Conservation (phyloP, 2,888 invertebrate species). For the Strigamia maritima region DNA sequence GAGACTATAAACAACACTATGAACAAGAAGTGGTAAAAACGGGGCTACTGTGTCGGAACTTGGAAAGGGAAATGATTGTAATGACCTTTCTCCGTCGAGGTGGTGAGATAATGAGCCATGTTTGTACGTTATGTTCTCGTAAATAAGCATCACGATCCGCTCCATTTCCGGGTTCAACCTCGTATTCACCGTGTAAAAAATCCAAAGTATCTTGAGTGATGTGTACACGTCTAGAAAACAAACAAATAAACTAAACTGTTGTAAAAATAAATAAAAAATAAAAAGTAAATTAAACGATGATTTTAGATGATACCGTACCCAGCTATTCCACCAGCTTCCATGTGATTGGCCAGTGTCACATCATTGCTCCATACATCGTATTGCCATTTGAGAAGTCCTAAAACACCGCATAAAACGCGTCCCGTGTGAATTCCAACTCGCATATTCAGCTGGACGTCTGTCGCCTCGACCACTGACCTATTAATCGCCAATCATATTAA, state of each 20-base stretch:
- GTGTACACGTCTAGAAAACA: conserved; percentile 70
- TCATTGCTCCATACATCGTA: conserved; percentile 92
- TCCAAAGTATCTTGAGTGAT: conserved; percentile 81
- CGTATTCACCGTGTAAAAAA: conserved; percentile 80
- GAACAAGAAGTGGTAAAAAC: too few species aligned
- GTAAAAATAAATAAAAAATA: not conserved
- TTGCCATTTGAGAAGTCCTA: conserved; percentile 88
- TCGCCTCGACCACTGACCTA: conserved; percentile 82
- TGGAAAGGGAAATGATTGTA: not conserved
- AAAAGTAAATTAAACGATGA: not conserved
- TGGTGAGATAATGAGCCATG: conserved; percentile 85
- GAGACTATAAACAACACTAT: too few species aligned
- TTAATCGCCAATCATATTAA: too few species aligned
- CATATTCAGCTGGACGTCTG: conserved; percentile 89
- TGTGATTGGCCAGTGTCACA: conserved; percentile 82
- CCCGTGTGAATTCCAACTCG: conserved; percentile 90
- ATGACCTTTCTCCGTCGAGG: conserved; percentile 76
- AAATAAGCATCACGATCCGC: conserved; percentile 77
- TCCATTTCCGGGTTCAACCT: conserved; percentile 84
- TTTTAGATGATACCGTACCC: conserved; percentile 64
- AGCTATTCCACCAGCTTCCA: conserved; percentile 86
- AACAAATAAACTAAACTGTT: too few species aligned
- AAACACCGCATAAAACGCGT: conserved; percentile 81
- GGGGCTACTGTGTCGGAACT: too few species aligned
- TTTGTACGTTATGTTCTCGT: conserved; percentile 72